These are phyloP conservation scores for Chrysemys picta DNA, from an alignment of 2,113 vertebrate species.

Conservation along the genomic window DNA sequence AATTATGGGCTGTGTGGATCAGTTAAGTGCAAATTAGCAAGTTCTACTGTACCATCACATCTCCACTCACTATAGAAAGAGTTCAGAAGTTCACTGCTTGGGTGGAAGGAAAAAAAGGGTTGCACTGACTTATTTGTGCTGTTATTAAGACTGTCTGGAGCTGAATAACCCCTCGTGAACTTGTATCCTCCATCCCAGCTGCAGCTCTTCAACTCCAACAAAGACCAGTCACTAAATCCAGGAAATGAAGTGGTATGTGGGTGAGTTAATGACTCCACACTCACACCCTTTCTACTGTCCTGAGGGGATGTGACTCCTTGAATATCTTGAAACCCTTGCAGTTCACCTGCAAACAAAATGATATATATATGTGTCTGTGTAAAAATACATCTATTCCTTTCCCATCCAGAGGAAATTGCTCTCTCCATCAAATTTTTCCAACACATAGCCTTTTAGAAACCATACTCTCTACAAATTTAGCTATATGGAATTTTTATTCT, in stretches of 20 bases:
- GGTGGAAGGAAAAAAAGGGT: conserved; percentile 27
- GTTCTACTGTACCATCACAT: conserved; percentile 57
- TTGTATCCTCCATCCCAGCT: conserved; percentile 79
- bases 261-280: conserved; percentile 33
- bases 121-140: conserved; percentile 69
- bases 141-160: conserved; percentile 77
- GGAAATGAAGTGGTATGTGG: conserved; percentile 59
- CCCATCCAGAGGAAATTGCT: not conserved
- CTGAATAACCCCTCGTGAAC: conserved; percentile 76
- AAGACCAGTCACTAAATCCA: conserved; percentile 63
- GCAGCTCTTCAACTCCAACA: conserved; percentile 77
- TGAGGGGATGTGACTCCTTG: not conserved
- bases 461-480: conserved; percentile 30
- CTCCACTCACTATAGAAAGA: conserved; percentile 19
- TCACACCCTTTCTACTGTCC: conserved; percentile 7
- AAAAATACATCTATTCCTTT: conserved; percentile 6
- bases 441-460: conserved; percentile 51
- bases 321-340: not conserved
- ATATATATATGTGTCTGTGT: not conserved
- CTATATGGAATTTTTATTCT: conserved; percentile 38
- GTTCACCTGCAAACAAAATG: not conserved
- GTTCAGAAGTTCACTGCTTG: conserved; percentile 71
- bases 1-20: conserved; percentile 45
- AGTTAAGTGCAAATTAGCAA: conserved; percentile 37
- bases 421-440: conserved; percentile 49